Evolutionary conservation across 2,888 invertebrate species (phyloP), one percentile per base, ranked within the genome.

Genomic region (Deilephila porcellus): DNA sequence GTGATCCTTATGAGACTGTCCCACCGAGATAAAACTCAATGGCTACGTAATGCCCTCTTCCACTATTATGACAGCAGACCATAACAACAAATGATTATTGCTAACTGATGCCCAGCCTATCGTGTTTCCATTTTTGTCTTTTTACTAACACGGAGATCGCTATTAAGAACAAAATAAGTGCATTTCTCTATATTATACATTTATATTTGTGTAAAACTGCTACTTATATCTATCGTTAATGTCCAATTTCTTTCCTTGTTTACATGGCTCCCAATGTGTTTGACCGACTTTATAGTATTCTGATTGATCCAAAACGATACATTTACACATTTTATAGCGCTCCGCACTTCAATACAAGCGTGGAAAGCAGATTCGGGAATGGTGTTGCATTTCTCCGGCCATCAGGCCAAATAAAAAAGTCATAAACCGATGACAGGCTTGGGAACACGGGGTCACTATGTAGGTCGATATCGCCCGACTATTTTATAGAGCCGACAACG

Each of bases 341-440:
- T 78, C 75, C 78, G 79, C 85, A 84, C 84, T 88, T 84, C 83
- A 87, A 86, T 90, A 90, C 91, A 89, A 82, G 79, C 82, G 82
- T 86, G 83, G 90, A 91, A 90, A 92, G 91, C 88, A 84, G 89
- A 88, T 89, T 90, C 86, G 86, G 89, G 90, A 89, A 87, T 89
- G 90, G 91, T 92, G 86, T 92, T 92, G 91, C 92, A 90, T 93
- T 92, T 93, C 92, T 90, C 85, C 84, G 81, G 86, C 87, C 87
- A 91, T 89, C 89, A 89, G 88, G 87, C 87, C 88, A 88, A 92
- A 94, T 94, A 93, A 94, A 93, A 94, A 93, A 91, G 93, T 90
- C 90, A 91, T 94, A 93, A 93, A 93, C 88, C 86, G 87, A 90
- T 90, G 91, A 90, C 93, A 90, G 83, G 92, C 92, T 91, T 93